Percentiles rank a stretch among this genome's conserved stretches.
Evolutionary conservation across 2,113 vertebrate species (phyloP).

Genomic region (Hemichromis elongatus): DNA sequence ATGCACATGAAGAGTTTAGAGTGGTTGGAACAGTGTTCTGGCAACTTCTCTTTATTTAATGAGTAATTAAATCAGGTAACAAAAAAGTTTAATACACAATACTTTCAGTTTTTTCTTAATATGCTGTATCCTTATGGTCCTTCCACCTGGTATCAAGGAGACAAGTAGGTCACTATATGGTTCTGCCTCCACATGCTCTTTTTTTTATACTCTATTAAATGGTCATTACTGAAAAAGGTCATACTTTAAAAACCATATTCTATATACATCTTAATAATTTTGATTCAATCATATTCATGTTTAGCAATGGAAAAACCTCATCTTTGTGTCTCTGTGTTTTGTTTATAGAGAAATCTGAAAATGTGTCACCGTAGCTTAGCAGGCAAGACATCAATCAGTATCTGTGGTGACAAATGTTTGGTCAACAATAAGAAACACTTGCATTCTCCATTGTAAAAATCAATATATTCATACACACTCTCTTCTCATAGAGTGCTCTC

Average conservation of each 20-base stretch:
- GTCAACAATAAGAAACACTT: background rate
- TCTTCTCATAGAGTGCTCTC: background rate
- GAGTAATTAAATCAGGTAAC: too few relatives aligned
- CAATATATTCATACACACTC: background rate
- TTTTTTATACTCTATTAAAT: too few relatives aligned
- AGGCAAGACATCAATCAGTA: background rate
- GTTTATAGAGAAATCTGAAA: background rate
- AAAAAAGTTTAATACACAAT: too few relatives aligned
- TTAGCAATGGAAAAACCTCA: background rate
- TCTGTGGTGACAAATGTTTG: background rate
- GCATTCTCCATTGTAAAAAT: background rate
- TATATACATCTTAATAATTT: background rate
- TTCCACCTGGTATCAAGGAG: too few relatives aligned
- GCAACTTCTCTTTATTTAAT: too few relatives aligned
- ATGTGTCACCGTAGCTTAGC: background rate
- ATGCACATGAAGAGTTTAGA: too few relatives aligned
- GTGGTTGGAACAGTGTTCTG: too few relatives aligned
- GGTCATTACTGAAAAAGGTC: background rate
- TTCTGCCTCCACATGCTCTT: too few relatives aligned
- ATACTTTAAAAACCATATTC: background rate
- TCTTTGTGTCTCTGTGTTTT: background rate
- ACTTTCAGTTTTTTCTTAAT: background rate
- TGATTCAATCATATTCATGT: background rate
- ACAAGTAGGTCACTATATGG: too few relatives aligned
- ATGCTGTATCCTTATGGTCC: too few relatives aligned